Conservation (phyloP, 35 echinoderm and acorn worm genomes). For the Strongylocentrotus purpuratus region DNA sequence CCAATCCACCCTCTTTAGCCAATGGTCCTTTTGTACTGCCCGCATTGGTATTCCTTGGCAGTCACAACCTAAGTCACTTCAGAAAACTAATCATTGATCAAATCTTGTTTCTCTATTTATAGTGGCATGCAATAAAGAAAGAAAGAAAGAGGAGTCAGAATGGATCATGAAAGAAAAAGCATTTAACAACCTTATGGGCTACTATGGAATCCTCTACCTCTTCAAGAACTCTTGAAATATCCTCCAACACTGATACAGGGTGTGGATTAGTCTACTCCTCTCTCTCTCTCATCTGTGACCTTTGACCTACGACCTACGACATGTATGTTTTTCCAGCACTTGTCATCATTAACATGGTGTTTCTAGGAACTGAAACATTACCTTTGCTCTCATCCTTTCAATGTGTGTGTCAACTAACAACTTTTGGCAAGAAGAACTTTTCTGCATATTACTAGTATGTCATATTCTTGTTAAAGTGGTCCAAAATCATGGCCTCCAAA, state of each 20-base stretch:
- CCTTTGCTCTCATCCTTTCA: not conserved
- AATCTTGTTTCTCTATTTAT: not conserved
- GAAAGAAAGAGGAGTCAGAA: not conserved
- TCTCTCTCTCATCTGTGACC: not conserved
- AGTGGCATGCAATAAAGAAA: not conserved
- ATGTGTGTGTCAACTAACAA: not conserved
- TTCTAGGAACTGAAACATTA: not conserved
- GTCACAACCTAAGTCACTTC: not conserved
- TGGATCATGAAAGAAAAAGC: not conserved
- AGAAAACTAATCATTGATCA: not conserved
- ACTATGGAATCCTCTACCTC: not conserved
- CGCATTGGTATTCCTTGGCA: not conserved
- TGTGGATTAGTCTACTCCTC: not conserved
- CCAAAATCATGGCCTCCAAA: no score
- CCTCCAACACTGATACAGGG: not conserved
- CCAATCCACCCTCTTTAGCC: not conserved
- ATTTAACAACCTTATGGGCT: not conserved
- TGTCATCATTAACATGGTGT: not conserved
- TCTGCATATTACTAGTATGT: no score
- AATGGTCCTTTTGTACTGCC: not conserved
- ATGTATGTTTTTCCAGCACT: not conserved
- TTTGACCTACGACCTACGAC: not conserved
- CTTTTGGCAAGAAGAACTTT: not conserved
- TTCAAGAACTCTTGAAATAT: not conserved
- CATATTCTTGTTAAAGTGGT: no score